Conservation (phyloP, 2,797 vertebrate species). For the Gambelia wislizenii region DNA sequence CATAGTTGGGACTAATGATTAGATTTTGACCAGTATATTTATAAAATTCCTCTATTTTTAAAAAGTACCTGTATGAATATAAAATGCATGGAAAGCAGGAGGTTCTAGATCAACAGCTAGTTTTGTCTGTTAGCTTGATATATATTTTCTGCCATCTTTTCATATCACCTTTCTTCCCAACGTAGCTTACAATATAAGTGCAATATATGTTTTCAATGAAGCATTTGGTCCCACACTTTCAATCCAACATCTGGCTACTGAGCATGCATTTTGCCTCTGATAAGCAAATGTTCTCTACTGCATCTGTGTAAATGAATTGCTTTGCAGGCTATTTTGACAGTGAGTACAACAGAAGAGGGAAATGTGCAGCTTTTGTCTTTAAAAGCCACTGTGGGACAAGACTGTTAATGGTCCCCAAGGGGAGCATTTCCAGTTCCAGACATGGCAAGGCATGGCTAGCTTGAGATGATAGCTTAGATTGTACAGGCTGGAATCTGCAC, state of each 20-base stretch:
- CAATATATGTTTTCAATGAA: background rate
- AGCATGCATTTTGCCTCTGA: background rate
- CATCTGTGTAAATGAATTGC: background rate
- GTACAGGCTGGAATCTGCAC: background rate
- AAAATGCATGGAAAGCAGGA: background rate
- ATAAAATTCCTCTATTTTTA: background rate
- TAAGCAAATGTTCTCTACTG: background rate
- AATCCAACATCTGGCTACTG: background rate
- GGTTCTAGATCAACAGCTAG: background rate
- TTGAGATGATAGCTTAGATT: background rate
- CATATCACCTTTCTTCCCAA: background rate
- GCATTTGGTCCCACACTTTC: too few species aligned
- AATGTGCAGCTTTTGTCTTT: too few species aligned
- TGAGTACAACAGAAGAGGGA: background rate
- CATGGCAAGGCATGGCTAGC: background rate
- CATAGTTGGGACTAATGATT: too few species aligned
- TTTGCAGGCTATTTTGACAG: background rate
- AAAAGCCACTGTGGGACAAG: accelerated
- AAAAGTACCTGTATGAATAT: background rate
- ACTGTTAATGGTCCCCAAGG: accelerated
- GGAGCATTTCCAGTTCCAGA: background rate
- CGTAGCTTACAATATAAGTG: background rate
- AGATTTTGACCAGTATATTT: too few species aligned
- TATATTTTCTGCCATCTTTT: background rate
- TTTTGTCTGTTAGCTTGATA: background rate